Evolutionary conservation across 2,113 vertebrate genomes (phyloP).

Genomic region (Rhynchomys soricoides): DNA sequence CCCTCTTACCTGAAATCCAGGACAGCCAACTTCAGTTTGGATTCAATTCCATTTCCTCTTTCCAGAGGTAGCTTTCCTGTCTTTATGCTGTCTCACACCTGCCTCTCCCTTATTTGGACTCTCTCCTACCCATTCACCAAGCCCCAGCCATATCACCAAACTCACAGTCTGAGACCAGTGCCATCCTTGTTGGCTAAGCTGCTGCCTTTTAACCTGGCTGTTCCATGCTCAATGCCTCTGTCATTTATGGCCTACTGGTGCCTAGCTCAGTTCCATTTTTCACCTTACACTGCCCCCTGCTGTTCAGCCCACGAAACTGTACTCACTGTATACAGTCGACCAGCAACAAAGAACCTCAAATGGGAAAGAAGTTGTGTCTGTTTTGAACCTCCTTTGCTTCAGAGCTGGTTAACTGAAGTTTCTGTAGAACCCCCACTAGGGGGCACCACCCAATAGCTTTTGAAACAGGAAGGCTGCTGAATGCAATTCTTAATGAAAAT

Average conservation of each 20-base stretch:
- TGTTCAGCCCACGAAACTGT: not conserved
- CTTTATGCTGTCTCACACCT: not conserved
- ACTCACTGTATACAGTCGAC: not conserved
- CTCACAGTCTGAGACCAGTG: not conserved
- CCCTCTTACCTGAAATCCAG: not conserved
- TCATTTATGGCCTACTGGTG: not conserved
- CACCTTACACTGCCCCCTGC: not conserved
- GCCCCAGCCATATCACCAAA: not conserved
- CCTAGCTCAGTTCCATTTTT: not conserved
- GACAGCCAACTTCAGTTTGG: not conserved
- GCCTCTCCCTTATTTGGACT: not conserved
- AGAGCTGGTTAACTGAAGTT: not conserved
- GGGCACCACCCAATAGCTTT: conserved; percentile 75
- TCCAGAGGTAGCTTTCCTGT: not conserved
- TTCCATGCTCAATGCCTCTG: not conserved
- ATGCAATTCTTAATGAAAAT: conserved; percentile 75
- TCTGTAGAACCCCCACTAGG: conserved; percentile 77
- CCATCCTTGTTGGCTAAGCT: not conserved
- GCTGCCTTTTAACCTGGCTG: not conserved
- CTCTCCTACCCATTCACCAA: not conserved
- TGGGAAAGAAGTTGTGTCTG: not conserved
- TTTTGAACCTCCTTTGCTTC: not conserved
- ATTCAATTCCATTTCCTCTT: not conserved
- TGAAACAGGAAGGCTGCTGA: conserved; percentile 65
- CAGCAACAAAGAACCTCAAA: not conserved